Conservation (phyloP, 1,140 invertebrate genomes). For the Carposina sasakii region DNA sequence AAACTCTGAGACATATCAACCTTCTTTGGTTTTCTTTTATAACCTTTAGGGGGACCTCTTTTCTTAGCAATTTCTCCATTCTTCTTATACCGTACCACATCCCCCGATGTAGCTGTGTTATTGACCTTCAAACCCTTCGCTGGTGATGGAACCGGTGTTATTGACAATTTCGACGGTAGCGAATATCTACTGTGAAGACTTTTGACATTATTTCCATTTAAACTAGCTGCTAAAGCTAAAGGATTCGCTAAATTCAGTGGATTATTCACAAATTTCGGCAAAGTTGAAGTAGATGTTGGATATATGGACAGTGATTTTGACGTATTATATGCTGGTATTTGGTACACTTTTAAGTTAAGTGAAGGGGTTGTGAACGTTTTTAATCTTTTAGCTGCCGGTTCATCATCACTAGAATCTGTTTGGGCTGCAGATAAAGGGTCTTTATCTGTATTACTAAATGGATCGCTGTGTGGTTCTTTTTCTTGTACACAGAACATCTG, state of each 20-base stretch:
- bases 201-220: slow-evolving; percentile 40
- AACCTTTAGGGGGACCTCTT: slow-evolving; percentile 56
- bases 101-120: slow-evolving; percentile 26
- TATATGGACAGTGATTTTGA: slow-evolving; percentile 48
- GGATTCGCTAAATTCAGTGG: slow-evolving; percentile 61
- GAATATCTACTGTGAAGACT: slow-evolving; percentile 50
- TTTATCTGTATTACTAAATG: slow-evolving; percentile 48
- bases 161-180: slow-evolving; percentile 50
- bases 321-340: slow-evolving; percentile 54
- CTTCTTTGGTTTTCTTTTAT: slow-evolving; percentile 61
- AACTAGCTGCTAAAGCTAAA: slow-evolving; percentile 31
- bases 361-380: slow-evolving; percentile 39
- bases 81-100: slow-evolving; percentile 57
- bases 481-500: slow-evolving; percentile 68
- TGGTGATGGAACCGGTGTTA: slow-evolving; percentile 44
- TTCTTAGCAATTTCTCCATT: slow-evolving; percentile 63
- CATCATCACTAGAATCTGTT: slow-evolving; percentile 55
- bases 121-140: slow-evolving; percentile 16
- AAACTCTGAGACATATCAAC: slow-evolving; percentile 47
- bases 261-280: slow-evolving; percentile 64
- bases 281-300: slow-evolving; percentile 28
- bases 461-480: slow-evolving; percentile 37
- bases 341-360: slow-evolving; percentile 55
- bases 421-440: slow-evolving; percentile 39
- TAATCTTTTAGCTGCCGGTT: slow-evolving; percentile 43